These are phyloP conservation scores for Scyliorhinus canicula DNA, from an alignment of 2,797 vertebrate genomes.

Conservation along the genomic window DNA sequence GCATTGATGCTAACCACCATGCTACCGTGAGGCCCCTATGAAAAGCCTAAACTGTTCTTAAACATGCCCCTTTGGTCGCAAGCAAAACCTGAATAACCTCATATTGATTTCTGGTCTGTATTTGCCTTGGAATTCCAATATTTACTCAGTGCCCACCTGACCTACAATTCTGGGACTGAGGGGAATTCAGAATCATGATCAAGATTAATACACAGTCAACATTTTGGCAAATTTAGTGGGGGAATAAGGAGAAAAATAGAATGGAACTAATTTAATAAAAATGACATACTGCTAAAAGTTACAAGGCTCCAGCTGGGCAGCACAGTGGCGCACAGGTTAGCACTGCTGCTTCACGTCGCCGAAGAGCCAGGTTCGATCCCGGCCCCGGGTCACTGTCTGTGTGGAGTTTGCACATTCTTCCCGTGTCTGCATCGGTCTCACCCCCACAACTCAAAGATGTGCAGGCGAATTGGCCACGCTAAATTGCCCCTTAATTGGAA, in stretches of 20 bases:
- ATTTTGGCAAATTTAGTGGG: neutral
- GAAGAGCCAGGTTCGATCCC: too few species aligned
- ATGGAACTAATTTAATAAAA: constrained; percentile 2
- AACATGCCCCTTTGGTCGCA: neutral
- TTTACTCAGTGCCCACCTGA: constrained; percentile 19
- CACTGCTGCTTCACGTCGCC: too few species aligned
- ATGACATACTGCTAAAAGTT: neutral
- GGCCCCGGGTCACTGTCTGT: too few species aligned
- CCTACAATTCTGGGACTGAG: neutral
- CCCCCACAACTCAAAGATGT: too few species aligned
- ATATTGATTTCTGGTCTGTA: neutral
- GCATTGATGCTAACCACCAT: too few species aligned
- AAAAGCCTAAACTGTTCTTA: constrained; percentile 2
- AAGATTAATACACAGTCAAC: neutral
- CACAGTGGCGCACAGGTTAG: too few species aligned
- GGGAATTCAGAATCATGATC: neutral
- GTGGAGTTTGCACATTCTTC: too few species aligned
- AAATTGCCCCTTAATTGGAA: too few species aligned
- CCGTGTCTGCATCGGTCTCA: too few species aligned
- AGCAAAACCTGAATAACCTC: constrained; percentile 4
- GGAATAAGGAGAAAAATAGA: neutral
- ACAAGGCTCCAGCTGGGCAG: neutral
- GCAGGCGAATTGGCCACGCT: too few species aligned
- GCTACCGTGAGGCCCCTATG: too few species aligned
- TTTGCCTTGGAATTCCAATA: constrained; percentile 2